These are phyloP conservation scores for Thaleichthys pacificus DNA, from an alignment of 2,797 vertebrate genomes.

Conservation along the genomic window DNA sequence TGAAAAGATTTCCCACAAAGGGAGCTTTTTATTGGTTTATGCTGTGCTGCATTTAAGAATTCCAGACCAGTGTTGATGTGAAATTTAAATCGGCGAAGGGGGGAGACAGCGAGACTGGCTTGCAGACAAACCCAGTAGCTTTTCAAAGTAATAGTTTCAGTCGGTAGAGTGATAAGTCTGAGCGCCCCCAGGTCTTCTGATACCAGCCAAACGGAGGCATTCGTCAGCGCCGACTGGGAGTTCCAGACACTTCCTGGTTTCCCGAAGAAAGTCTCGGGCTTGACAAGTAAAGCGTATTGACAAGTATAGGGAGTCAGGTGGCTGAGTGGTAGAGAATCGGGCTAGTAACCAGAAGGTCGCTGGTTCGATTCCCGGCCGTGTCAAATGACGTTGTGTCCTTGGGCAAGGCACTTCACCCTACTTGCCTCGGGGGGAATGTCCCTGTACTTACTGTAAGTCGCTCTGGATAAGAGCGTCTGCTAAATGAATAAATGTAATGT, in stretches of 20 bases:
- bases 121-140: constrained; percentile 62
- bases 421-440: too few species aligned
- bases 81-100: constrained; percentile 33
- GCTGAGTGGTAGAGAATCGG: too few species aligned
- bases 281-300: constrained; percentile 70
- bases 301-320: too few species aligned
- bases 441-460: too few species aligned
- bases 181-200: constrained; percentile 63
- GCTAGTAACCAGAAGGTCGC: too few species aligned
- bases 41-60: constrained; percentile 10
- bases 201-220: constrained; percentile 63
- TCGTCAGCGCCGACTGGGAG: constrained; percentile 70
- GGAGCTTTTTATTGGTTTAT: neutral
- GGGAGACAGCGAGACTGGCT: constrained; percentile 25
- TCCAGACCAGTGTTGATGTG: constrained; percentile 12
- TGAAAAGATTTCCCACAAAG: neutral
- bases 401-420: too few species aligned
- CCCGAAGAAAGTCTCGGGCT: constrained; percentile 41
- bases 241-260: constrained; percentile 56
- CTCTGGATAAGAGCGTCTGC: too few species aligned
- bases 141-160: constrained; percentile 65
- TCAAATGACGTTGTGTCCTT: too few species aligned
- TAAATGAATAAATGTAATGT: too few species aligned
- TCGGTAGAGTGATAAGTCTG: constrained; percentile 68
- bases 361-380: too few species aligned